Evolutionary conservation across 2,888 invertebrate species (phyloP).

Genomic region (Conus canariensis): DNA sequence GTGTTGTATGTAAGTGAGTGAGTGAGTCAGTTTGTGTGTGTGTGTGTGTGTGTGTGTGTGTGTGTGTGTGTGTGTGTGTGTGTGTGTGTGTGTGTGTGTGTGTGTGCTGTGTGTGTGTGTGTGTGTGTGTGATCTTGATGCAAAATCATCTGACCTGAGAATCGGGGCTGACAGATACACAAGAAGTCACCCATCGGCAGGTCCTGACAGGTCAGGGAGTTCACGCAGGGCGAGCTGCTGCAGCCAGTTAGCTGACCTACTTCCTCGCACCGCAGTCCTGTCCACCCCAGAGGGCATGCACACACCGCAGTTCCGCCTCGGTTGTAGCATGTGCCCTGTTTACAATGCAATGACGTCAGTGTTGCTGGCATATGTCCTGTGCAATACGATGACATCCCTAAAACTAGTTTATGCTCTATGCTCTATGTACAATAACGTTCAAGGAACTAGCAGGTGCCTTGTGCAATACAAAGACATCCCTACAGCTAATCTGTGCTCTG

Average conservation of each 20-base stretch:
- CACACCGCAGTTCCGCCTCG: slow-evolving; percentile 83
- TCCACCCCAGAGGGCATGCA: slow-evolving; percentile 75
- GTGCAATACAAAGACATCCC: no score
- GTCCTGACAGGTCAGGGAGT: slow-evolving; percentile 84
- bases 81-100: not conserved
- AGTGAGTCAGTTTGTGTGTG: not conserved
- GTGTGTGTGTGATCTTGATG: not conserved
- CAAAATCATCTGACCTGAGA: not conserved
- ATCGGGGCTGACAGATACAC: not conserved
- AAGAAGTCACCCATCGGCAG: slow-evolving; percentile 54
- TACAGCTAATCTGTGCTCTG: no score
- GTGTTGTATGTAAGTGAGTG: no score
- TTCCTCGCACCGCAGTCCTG: slow-evolving; percentile 80
- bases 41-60: not conserved
- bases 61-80: not conserved
- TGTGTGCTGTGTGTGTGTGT: slow-evolving; percentile 21
- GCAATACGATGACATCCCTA: no score
- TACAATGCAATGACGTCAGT: not conserved
- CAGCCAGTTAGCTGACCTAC: slow-evolving; percentile 56
- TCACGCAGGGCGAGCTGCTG: slow-evolving; percentile 57
- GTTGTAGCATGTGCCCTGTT: slow-evolving; percentile 63
- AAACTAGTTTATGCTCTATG: no score
- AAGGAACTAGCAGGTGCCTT: no score
- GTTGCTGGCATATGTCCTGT: not conserved
- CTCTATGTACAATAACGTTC: no score